Conservation (phyloP, 2,888 invertebrate genomes). For the Coronaproctus castanopsis region DNA sequence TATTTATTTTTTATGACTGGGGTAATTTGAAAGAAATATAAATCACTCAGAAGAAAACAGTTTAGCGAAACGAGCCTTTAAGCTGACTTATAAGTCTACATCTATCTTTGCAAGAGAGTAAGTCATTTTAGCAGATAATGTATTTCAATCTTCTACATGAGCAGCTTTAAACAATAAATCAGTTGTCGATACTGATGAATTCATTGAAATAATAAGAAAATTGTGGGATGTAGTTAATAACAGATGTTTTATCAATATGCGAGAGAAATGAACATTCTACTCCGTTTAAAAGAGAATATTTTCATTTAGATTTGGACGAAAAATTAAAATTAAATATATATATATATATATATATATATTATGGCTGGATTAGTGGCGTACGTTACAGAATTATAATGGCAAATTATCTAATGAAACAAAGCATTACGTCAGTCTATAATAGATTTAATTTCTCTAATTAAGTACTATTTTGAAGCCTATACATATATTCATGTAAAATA, state of each 20-base stretch:
- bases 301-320: not conserved
- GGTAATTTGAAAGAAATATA: not conserved
- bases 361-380: not conserved
- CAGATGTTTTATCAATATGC: no score
- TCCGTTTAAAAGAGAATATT: not conserved
- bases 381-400: not conserved
- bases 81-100: not conserved
- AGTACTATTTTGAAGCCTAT: not conserved
- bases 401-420: not conserved
- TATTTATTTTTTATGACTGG: not conserved
- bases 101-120: not conserved
- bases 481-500: not conserved
- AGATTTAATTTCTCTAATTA: not conserved
- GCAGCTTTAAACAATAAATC: not conserved
- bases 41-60: not conserved
- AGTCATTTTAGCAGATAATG: not conserved
- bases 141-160: not conserved
- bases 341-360: not conserved
- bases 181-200: not conserved
- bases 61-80: not conserved
- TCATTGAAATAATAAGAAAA: no score
- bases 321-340: not conserved
- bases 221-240: not conserved
- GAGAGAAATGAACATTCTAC: not conserved
- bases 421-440: not conserved